Evolutionary conservation across 2,113 vertebrate species (phyloP).

Genomic region (human): DNA sequence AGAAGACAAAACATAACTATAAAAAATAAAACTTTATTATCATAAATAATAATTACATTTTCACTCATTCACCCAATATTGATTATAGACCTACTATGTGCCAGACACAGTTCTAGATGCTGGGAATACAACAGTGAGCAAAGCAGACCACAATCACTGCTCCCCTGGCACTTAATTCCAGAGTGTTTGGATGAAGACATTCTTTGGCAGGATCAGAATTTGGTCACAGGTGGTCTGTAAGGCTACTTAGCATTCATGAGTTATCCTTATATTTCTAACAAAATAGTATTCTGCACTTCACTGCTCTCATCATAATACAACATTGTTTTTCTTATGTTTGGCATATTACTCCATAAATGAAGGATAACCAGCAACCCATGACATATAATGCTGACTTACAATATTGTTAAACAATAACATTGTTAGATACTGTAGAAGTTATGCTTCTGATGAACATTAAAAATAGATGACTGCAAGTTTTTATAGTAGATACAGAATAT

Average conservation of each 20-base stretch:
- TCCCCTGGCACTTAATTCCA: neutral
- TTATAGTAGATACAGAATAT: neutral
- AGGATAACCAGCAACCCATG: neutral
- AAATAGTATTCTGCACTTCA: neutral
- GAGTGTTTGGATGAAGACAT: neutral
- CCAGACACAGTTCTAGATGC: neutral
- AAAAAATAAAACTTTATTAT: neutral
- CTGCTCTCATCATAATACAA: neutral
- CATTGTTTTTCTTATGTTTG: neutral
- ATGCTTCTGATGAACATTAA: neutral
- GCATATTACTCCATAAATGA: neutral
- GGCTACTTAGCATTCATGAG: neutral
- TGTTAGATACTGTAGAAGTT: neutral
- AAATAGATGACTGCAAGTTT: neutral
- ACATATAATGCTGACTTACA: neutral
- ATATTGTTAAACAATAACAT: neutral
- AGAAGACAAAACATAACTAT: neutral
- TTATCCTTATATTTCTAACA: neutral
- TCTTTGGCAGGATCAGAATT: neutral
- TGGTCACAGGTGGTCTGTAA: neutral
- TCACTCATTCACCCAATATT: neutral
- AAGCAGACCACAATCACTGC: neutral
- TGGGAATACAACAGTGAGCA: neutral
- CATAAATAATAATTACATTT: neutral
- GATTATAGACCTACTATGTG: neutral